These are phyloP conservation scores for Entomobrya proxima DNA, from an alignment of 2,888 invertebrate genomes.

Conservation along the genomic window DNA sequence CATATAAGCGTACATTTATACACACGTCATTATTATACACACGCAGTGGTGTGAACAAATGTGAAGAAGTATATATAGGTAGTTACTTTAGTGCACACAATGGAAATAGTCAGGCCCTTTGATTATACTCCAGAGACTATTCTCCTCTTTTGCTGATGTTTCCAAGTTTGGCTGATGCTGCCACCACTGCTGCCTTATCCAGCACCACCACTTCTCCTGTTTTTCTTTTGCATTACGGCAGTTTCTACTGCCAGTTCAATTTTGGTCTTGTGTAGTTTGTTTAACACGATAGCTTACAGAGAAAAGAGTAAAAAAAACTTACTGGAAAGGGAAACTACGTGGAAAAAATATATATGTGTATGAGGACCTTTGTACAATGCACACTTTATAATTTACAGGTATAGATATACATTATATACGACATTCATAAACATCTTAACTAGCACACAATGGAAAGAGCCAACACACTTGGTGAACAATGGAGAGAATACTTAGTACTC, in stretches of 20 bases:
- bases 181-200: background rate
- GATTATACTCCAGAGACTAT: slow-evolving; percentile 60
- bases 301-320: background rate
- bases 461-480: background rate
- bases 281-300: background rate
- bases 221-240: background rate
- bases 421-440: slow-evolving; percentile 54
- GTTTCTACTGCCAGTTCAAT: slow-evolving; percentile 36
- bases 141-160: slow-evolving; percentile 23
- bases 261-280: background rate
- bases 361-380: too few relatives aligned
- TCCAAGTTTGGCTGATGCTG: slow-evolving; percentile 18
- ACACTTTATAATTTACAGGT: background rate
- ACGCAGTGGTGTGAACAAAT: background rate
- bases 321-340: background rate
- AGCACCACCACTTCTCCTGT: background rate
- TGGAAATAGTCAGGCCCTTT: slow-evolving; percentile 43
- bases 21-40: background rate
- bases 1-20: background rate
- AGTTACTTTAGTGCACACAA: slow-evolving; percentile 23
- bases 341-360: background rate
- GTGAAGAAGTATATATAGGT: too few relatives aligned
- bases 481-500: background rate
- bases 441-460: slow-evolving; percentile 11
- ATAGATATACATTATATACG: background rate